These are phyloP conservation scores for Echinometra lucunter DNA, from an alignment of 53 echinoderm and acorn worm species.

Conservation along the genomic window DNA sequence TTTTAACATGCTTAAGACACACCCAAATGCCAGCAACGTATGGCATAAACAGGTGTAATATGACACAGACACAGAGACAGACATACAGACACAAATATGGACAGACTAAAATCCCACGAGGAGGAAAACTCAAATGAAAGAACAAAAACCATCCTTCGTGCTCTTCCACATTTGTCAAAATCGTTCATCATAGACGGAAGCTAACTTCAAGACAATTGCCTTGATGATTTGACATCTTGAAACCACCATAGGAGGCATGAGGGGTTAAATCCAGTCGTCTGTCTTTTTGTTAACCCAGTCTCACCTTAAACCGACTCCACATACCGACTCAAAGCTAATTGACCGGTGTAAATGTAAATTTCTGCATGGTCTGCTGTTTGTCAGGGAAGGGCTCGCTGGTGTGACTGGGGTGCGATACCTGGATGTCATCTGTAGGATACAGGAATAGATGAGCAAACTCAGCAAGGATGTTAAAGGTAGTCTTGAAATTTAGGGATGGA, in stretches of 20 bases:
- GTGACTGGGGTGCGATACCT: no score
- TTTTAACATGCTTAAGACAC: no score
- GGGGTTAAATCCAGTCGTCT: not conserved
- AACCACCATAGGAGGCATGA: not conserved
- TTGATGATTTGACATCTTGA: not conserved
- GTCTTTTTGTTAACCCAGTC: no score
- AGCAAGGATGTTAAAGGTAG: not conserved
- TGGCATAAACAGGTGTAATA: not conserved
- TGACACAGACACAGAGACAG: not conserved
- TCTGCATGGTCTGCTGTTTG: no score
- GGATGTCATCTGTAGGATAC: not conserved
- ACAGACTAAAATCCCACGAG: not conserved
- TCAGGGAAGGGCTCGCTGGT: no score
- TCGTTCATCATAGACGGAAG: constrained; percentile 22
- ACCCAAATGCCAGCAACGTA: no score
- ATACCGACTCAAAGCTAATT: no score
- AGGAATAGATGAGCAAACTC: not conserved
- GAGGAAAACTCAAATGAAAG: not conserved
- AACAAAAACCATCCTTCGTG: not conserved
- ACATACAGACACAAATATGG: not conserved
- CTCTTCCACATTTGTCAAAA: constrained; percentile 9
- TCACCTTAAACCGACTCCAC: no score
- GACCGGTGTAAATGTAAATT: no score
- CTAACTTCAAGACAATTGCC: constrained; percentile 46
- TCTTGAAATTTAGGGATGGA: not conserved